Percentiles rank a stretch among this genome's conserved stretches.
phyloP scores from a whole-genome alignment of 37 sponge, comb jelly and placozoan species.

The Axinella damicornis region DNA sequence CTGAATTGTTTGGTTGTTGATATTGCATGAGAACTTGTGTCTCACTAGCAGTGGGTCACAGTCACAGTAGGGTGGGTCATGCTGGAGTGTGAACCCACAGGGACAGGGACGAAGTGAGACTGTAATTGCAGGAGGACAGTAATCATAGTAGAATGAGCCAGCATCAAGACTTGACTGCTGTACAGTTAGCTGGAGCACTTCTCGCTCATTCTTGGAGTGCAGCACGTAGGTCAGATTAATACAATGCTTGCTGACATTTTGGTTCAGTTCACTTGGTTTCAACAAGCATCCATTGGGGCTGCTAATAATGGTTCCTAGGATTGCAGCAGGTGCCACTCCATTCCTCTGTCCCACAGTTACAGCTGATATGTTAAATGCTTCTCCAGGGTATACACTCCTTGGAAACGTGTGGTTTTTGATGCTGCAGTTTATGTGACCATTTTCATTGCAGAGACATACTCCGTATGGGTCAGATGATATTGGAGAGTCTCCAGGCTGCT shows the following conservation, averaged over 20 bases:
- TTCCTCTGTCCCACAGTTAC: not conserved
- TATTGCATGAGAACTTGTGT: not conserved
- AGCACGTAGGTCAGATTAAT: not conserved
- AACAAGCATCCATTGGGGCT: not conserved
- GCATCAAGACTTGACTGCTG: not conserved
- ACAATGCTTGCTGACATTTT: not conserved
- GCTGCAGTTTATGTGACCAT: not conserved
- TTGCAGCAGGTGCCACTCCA: not conserved
- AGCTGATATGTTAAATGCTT: not conserved
- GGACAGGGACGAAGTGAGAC: not conserved
- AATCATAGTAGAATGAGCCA: not conserved
- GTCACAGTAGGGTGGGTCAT: not conserved
- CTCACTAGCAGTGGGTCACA: not conserved
- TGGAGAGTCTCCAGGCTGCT: not conserved
- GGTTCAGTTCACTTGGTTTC: not conserved
- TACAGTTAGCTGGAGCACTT: not conserved
- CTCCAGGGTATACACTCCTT: not conserved
- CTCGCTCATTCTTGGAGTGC: not conserved
- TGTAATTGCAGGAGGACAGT: not conserved
- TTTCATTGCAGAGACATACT: not conserved
- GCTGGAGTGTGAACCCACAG: constrained; percentile 3
- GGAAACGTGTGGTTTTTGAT: not conserved
- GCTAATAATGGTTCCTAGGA: not conserved
- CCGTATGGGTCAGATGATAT: not conserved
- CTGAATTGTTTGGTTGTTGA: not conserved